A percentile compares a stretch with the other conserved stretches of the same genome.
Evolutionary conservation across 2,113 vertebrate genomes (phyloP).

Genomic region (Cheilinus undulatus): DNA sequence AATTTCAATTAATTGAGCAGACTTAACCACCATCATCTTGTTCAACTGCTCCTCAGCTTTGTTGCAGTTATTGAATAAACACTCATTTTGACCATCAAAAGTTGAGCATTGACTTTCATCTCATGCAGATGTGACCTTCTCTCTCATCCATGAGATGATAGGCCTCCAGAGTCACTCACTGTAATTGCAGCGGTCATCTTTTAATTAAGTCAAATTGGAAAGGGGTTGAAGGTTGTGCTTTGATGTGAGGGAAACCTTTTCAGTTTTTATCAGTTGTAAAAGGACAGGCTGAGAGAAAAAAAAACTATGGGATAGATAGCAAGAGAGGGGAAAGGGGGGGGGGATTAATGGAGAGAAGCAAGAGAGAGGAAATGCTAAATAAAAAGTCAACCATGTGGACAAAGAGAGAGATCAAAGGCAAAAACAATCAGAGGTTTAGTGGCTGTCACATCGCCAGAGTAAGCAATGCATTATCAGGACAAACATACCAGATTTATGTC

Average conservation of each 20-base stretch:
- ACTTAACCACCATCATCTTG: neutral
- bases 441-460: constrained; percentile 18
- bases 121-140: constrained; percentile 75
- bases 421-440: constrained; percentile 33
- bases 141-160: constrained; percentile 65
- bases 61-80: constrained; percentile 55
- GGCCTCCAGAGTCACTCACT: constrained; percentile 65
- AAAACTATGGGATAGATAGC: constrained; percentile 32
- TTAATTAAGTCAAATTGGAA: constrained; percentile 76
- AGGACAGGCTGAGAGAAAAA: constrained; percentile 35
- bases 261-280: constrained; percentile 63
- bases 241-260: constrained; percentile 71
- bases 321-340: neutral
- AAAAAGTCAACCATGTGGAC: constrained; percentile 46
- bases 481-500: neutral
- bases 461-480: neutral
- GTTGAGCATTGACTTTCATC: constrained; percentile 70
- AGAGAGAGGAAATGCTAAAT: constrained; percentile 49
- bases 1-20: too few relatives aligned
- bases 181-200: constrained; percentile 75
- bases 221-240: constrained; percentile 57
- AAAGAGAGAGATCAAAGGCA: constrained; percentile 31
- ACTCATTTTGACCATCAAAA: constrained; percentile 58
- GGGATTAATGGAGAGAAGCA: constrained; percentile 40
- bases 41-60: constrained; percentile 3